These are phyloP conservation scores for Gymnocypris eckloni DNA, from an alignment of 2,797 vertebrate species.

Conservation along the genomic window DNA sequence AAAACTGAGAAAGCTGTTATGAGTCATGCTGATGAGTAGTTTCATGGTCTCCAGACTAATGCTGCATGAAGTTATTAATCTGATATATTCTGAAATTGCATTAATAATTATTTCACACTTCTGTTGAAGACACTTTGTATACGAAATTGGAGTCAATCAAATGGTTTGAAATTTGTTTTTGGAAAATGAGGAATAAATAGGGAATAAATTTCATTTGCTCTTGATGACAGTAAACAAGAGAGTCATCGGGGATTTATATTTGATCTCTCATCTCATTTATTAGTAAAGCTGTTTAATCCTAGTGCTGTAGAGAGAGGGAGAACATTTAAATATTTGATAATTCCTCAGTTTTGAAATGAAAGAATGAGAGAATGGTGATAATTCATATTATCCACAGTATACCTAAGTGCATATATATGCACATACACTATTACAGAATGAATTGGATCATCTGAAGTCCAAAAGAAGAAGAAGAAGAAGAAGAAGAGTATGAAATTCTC, in stretches of 20 bases:
- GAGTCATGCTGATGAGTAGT: not conserved
- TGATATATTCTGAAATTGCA: constrained; percentile 13
- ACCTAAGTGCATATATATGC: not conserved
- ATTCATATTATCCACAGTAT: not conserved
- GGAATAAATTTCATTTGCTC: constrained; percentile 16
- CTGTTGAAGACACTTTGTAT: not conserved
- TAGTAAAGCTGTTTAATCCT: constrained; percentile 29
- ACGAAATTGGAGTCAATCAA: constrained; percentile 3
- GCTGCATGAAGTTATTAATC: constrained; percentile 23
- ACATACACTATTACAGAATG: not conserved
- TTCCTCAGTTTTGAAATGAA: not conserved
- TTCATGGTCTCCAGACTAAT: not conserved
- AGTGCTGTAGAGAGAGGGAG: constrained; percentile 1
- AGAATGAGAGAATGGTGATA: not conserved
- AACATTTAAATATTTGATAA: constrained; percentile 12
- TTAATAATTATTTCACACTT: constrained; percentile 18
- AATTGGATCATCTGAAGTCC: not conserved
- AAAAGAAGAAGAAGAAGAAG: not conserved
- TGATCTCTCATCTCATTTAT: constrained; percentile 36
- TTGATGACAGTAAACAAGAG: constrained; percentile 28
- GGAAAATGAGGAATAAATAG: constrained; percentile 29
- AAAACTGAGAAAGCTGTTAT: not conserved
- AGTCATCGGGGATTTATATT: constrained; percentile 29
- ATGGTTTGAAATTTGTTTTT: constrained; percentile 18
- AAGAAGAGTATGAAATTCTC: not conserved